These are phyloP conservation scores for Chrysina gloriosa DNA, from an alignment of 2,888 invertebrate genomes.

Conservation along the genomic window DNA sequence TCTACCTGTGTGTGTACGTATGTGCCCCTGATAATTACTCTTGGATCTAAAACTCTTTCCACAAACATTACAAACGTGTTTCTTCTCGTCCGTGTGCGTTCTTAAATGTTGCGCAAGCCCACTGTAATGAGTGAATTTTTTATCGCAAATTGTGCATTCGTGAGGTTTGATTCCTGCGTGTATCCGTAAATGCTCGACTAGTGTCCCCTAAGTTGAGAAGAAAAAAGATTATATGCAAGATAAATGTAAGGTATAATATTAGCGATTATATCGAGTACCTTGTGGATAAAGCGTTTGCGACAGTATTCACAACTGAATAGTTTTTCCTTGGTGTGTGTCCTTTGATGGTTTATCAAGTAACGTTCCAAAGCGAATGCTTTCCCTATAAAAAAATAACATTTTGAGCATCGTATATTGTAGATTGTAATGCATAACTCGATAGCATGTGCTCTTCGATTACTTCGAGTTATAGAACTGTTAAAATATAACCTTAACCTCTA, in stretches of 20 bases:
- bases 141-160: conserved; percentile 47
- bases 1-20: conserved; percentile 51
- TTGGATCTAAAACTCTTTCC: conserved; percentile 43
- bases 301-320: conserved; percentile 47
- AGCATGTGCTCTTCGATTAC: too few species aligned
- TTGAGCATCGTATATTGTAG: neutral
- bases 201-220: conserved; percentile 39
- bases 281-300: conserved; percentile 46
- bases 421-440: neutral
- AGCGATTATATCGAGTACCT: conserved; percentile 32
- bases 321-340: conserved; percentile 44
- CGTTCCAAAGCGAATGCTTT: conserved; percentile 43
- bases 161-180: conserved; percentile 48
- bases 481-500: too few species aligned
- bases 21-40: conserved; percentile 44
- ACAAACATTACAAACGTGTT: conserved; percentile 44
- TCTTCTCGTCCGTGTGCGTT: conserved; percentile 43
- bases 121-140: conserved; percentile 46
- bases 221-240: neutral
- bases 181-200: conserved; percentile 46
- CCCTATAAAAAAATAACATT: conserved; percentile 42
- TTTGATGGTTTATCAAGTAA: conserved; percentile 45
- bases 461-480: too few species aligned
- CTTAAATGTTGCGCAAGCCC: conserved; percentile 46
- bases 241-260: neutral